Base-by-base conservation (phyloP, 92 coral and sea anemone species). In the Umimayanthus chanpuru region DNA sequence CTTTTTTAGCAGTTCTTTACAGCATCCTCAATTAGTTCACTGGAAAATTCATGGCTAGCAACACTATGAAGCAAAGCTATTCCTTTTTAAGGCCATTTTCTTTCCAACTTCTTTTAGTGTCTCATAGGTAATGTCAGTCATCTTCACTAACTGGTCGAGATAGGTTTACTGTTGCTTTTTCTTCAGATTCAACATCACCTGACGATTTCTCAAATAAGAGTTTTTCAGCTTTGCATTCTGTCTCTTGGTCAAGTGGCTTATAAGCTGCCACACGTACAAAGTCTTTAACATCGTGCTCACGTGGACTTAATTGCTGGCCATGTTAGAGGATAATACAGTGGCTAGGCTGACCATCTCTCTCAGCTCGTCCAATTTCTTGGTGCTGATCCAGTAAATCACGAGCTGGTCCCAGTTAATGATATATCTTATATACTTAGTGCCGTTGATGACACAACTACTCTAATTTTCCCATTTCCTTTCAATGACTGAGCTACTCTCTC, bases 121-220 rank as follows among this genome's bases (percentile, higher is more conserved):
- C 26, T 81, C 85, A 61, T 77, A 91, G 67, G 81, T 91, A 91
- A 44, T 28, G 9, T 20, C 36, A 39, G 53, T 90, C 92, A 18
- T 90, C 86, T 21, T 85, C 81, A 50, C 26, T 44, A 41, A 79
- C 89, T 75, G 92, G 92, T 71, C 92, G 30, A 73, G 92, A 56
- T 18, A 82, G 75, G 38, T 40, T 23, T 80, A 58, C 29, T 55
- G 58, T 47, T 49, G 18, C 47, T 64, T 28, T 66, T n/a, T 72
- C 72, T 32, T 64, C 77, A 66, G 25, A 55, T 4, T 25, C n/a
- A 82, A 32, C 20, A 20, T 23, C 11, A 26, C 30, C 21, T 65
- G 86, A 32, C 65, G 6, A 15, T 25, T 30, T 3, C 49, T 82
- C 86, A 82, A 82, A 85, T 71, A 41, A 80, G 6, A 30, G 78